phyloP scores from a whole-genome alignment of 1,140 invertebrate genomes.

The Heliothis virescens region DNA sequence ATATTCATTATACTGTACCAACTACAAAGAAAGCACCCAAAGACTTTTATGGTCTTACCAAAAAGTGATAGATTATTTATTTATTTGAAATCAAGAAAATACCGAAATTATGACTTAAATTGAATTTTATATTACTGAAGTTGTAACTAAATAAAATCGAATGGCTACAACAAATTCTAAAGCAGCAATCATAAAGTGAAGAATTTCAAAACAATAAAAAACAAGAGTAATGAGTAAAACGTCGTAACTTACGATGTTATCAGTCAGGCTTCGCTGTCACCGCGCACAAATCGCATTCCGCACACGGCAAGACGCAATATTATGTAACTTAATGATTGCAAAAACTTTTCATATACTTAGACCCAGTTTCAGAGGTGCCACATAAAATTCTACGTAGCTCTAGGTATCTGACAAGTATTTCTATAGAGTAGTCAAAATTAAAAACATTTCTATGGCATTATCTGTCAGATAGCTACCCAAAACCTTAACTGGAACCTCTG shows the following conservation, averaged over 20 bases:
- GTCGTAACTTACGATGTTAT: constrained; percentile 32
- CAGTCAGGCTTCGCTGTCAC: constrained; percentile 2
- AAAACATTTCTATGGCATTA: no score
- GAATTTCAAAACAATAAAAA: constrained; percentile 24
- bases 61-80: neutral
- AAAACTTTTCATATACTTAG: neutral
- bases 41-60: neutral
- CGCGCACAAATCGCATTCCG: constrained; percentile 15
- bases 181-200: neutral
- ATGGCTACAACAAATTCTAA: neutral
- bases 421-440: no score
- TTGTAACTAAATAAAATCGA: neutral
- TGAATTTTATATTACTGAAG: neutral
- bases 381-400: no score
- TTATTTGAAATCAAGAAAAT: no score
- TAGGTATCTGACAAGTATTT: no score
- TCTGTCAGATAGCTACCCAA: no score
- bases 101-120: no score
- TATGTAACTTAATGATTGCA: constrained; percentile 14
- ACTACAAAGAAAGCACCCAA: neutral
- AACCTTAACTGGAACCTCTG: no score
- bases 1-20: neutral
- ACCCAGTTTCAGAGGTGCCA: no score
- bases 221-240: neutral
- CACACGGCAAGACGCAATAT: constrained; percentile 13